A percentile compares a stretch with the other conserved stretches of the same genome.
Conservation (phyloP, 2,888 invertebrate genomes). For the Hirtodrosophila confusa region DNA sequence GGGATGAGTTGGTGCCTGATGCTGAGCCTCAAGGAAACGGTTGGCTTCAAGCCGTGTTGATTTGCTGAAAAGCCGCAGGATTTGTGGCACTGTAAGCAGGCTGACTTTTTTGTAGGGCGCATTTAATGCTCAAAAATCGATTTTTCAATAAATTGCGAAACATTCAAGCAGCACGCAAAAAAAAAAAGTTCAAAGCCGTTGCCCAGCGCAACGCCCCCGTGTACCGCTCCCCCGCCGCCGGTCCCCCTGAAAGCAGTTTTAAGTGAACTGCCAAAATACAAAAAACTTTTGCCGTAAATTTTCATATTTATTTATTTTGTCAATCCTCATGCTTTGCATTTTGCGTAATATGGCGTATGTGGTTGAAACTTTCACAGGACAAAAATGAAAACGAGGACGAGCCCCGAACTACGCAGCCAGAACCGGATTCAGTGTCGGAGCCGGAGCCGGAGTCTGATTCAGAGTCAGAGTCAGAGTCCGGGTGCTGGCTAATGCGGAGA, state of each 20-base stretch:
- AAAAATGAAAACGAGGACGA: slow-evolving; percentile 28
- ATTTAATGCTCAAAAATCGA: slow-evolving; percentile 75
- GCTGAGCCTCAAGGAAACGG: slow-evolving; percentile 34
- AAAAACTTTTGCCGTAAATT: slow-evolving; percentile 75
- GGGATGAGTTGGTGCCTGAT: too few species aligned
- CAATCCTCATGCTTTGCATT: slow-evolving; percentile 72
- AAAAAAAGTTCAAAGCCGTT: slow-evolving; percentile 70
- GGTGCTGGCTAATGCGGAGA: slow-evolving; percentile 2
- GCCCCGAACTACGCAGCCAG: too few species aligned
- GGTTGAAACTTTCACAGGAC: slow-evolving; percentile 58
- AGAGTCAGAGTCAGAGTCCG: background rate
- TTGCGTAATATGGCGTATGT: slow-evolving; percentile 63
- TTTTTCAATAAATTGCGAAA: slow-evolving; percentile 75
- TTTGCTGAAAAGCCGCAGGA: slow-evolving; percentile 79
- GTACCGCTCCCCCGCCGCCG: slow-evolving; percentile 8
- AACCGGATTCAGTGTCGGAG: too few species aligned
- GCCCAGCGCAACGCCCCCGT: slow-evolving; percentile 30
- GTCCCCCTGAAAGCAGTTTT: slow-evolving; percentile 47
- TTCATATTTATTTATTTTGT: slow-evolving; percentile 80
- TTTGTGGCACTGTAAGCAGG: slow-evolving; percentile 69
- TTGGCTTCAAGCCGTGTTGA: slow-evolving; percentile 63
- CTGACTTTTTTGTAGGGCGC: slow-evolving; percentile 47
- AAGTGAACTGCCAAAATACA: slow-evolving; percentile 68
- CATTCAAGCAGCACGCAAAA: slow-evolving; percentile 7
- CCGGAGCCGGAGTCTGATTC: slow-evolving; percentile 1